Conservation (phyloP, 2,888 invertebrate genomes). For the Miltochrista miniata region DNA sequence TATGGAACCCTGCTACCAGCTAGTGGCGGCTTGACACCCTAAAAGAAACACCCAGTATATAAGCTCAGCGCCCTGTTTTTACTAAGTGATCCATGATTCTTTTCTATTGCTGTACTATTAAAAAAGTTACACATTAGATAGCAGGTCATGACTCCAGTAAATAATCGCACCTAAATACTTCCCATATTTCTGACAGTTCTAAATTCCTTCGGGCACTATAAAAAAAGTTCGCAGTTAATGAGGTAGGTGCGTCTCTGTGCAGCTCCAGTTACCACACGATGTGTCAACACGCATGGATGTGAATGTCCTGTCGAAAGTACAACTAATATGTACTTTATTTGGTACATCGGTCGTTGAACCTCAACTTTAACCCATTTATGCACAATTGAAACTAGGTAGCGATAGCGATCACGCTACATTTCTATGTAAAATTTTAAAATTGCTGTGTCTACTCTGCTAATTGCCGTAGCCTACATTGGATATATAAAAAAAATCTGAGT, state of each 20-base stretch:
- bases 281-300: neutral
- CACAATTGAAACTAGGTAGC: neutral
- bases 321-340: neutral
- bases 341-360: neutral
- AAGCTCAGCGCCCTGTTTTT: no score
- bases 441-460: no score
- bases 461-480: no score
- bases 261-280: constrained; percentile 2
- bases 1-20: no score
- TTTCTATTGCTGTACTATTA: no score
- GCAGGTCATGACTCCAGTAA: neutral
- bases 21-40: no score
- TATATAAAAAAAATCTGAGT: no score
- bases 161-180: neutral
- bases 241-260: neutral
- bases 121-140: no score
- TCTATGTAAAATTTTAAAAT: no score
- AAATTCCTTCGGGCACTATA: neutral
- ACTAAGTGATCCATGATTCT: no score
- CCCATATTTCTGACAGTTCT: neutral
- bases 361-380: neutral
- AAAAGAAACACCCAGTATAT: no score
- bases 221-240: constrained; percentile 1
- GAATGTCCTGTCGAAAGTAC: neutral
- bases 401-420: no score